Conservation (phyloP, 2,888 invertebrate species). For the Eucera pruinosa region DNA sequence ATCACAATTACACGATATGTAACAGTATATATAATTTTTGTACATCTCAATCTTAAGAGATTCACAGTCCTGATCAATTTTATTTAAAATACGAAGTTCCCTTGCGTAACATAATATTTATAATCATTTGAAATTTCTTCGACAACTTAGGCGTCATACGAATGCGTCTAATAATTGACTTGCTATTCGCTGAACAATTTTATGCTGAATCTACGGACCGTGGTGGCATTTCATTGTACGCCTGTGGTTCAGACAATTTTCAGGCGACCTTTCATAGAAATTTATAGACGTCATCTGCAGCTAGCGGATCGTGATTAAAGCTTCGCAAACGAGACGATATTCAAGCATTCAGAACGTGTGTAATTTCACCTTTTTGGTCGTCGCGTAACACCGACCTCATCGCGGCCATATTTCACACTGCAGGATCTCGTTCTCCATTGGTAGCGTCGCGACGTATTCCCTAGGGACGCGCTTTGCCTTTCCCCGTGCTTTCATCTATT, state of each 20-base stretch:
- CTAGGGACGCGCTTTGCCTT: conserved; percentile 37
- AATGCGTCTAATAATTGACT: too few species aligned
- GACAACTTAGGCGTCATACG: too few species aligned
- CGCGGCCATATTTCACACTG: conserved; percentile 48
- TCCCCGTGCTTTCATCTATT: conserved; percentile 47
- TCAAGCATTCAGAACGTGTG: conserved; percentile 44
- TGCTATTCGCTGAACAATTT: too few species aligned
- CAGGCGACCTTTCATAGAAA: neutral
- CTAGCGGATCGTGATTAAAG: conserved; percentile 15
- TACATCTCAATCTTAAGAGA: too few species aligned
- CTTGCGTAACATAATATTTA: too few species aligned
- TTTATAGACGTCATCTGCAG: conserved; percentile 19
- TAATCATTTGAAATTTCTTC: too few species aligned
- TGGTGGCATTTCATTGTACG: neutral
- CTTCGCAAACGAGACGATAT: conserved; percentile 42
- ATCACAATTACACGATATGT: too few species aligned
- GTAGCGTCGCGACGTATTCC: conserved; percentile 48
- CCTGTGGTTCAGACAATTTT: neutral
- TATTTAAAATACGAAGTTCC: too few species aligned
- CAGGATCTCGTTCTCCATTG: conserved; percentile 63
- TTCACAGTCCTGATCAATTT: too few species aligned
- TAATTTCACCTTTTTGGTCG: conserved; percentile 55
- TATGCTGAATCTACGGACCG: too few species aligned
- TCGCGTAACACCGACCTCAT: conserved; percentile 52
- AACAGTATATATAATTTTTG: too few species aligned